Evolutionary conservation across 2,888 invertebrate genomes (phyloP).

Genomic region (Sphaerophoria taeniata): DNA sequence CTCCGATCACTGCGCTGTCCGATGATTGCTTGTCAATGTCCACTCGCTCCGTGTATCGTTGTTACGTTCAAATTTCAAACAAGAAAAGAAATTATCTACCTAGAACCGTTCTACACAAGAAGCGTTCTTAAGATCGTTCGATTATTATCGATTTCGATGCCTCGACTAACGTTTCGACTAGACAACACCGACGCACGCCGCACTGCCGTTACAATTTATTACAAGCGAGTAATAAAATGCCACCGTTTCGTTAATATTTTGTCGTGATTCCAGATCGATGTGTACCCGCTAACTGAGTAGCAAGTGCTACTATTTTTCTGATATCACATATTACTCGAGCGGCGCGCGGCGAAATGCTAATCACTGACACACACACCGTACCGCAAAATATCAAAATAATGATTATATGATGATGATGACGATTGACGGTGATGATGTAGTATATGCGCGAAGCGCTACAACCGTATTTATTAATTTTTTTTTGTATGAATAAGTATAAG

Average conservation of each 20-base stretch:
- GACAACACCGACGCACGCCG: too few relatives aligned
- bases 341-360: slow-evolving; percentile 65
- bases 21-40: slow-evolving; percentile 27
- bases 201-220: too few relatives aligned
- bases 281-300: slow-evolving; percentile 66
- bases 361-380: slow-evolving; percentile 47
- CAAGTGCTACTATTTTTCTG: slow-evolving; percentile 62
- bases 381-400: slow-evolving; percentile 5
- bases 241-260: slow-evolving; percentile 12
- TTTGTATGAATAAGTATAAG: slow-evolving; percentile 28
- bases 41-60: background rate
- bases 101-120: background rate
- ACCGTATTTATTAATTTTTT: slow-evolving; percentile 14
- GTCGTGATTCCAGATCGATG: slow-evolving; percentile 74
- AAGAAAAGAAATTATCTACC: background rate
- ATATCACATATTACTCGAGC: slow-evolving; percentile 66
- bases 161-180: too few relatives aligned
- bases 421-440: too few relatives aligned
- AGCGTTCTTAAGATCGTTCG: background rate
- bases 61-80: background rate
- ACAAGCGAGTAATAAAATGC: background rate
- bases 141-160: background rate
- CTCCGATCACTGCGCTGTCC: slow-evolving; percentile 32
- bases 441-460: slow-evolving; percentile 30
- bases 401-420: slow-evolving; percentile 26